Conservation (phyloP, 2,797 vertebrate species). For the Argentina silus region DNA sequence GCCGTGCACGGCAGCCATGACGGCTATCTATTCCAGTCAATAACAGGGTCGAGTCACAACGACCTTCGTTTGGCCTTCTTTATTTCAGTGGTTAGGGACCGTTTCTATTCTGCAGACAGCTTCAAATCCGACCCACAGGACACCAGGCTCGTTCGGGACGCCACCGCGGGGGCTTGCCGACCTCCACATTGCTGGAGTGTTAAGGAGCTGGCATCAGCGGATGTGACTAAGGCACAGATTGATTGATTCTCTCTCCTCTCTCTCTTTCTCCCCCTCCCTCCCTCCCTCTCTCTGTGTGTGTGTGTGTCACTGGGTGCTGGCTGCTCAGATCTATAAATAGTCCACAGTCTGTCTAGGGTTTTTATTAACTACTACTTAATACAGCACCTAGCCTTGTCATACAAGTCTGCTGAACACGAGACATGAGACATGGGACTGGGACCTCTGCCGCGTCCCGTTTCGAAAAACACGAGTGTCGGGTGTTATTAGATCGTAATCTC, state of each 20-base stretch:
- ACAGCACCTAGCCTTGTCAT: slow-evolving; percentile 38
- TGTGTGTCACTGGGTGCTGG: slow-evolving; percentile 40
- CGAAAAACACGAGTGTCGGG: no score
- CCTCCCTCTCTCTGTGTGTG: slow-evolving; percentile 8
- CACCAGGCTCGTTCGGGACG: no score
- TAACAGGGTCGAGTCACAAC: no score
- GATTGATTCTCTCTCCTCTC: neutral
- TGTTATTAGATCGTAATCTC: no score
- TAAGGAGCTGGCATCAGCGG: slow-evolving; percentile 59
- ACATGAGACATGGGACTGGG: neutral
- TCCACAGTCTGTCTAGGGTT: slow-evolving; percentile 17
- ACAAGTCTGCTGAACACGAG: slow-evolving; percentile 31
- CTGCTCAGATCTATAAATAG: slow-evolving; percentile 64
- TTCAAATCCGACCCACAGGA: neutral
- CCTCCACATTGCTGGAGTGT: slow-evolving; percentile 51
- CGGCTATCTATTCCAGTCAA: no score
- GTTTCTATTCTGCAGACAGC: no score
- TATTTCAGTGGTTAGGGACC: no score
- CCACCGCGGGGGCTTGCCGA: slow-evolving; percentile 26
- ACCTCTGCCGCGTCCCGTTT: neutral
- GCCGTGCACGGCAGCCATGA: no score
- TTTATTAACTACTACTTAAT: slow-evolving; percentile 14
- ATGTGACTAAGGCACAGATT: slow-evolving; percentile 61
- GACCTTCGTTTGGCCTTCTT: no score
- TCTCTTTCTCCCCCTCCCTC: neutral